phyloP scores from a whole-genome alignment of 23 tunicate species.

The Aplidium turbinatum region DNA sequence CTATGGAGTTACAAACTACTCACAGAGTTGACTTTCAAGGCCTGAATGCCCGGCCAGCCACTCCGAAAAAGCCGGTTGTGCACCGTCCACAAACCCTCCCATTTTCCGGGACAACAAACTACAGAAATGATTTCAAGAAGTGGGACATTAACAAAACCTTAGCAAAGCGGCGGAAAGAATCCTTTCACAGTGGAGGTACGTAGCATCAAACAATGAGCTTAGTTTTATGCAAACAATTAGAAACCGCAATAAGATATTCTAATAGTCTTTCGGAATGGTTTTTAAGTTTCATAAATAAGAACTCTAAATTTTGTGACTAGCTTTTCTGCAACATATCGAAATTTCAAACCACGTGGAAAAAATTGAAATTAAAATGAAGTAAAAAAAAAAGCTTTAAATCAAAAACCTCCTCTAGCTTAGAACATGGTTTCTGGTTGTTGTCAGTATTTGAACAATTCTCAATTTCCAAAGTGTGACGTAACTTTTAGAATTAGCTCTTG shows the following conservation, averaged over 20 bases:
- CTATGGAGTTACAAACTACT: slow-evolving; percentile 70
- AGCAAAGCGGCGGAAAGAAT: slow-evolving; percentile 39
- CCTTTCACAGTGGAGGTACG: slow-evolving; percentile 43
- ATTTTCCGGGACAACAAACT: slow-evolving; percentile 70
- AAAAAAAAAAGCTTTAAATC: too few relatives aligned
- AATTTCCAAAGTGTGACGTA: neutral
- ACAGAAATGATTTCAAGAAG: slow-evolving; percentile 74
- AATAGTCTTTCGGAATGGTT: too few relatives aligned
- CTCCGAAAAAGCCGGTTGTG: slow-evolving; percentile 44
- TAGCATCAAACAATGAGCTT: too few relatives aligned
- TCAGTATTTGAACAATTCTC: neutral
- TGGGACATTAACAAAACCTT: slow-evolving; percentile 55
- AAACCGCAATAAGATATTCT: too few relatives aligned
- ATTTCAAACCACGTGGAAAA: too few relatives aligned
- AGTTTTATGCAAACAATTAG: too few relatives aligned
- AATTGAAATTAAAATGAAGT: too few relatives aligned
- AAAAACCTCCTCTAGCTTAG: too few relatives aligned
- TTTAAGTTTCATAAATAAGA: too few relatives aligned
- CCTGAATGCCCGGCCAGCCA: slow-evolving; percentile 46
- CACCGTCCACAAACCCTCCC: slow-evolving; percentile 47
- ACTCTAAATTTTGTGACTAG: too few relatives aligned
- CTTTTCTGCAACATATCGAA: too few relatives aligned
- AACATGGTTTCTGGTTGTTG: neutral
- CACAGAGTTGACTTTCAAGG: slow-evolving; percentile 54
- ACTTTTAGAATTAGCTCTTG: neutral